Percentiles rank a stretch among this genome's conserved stretches.
phyloP scores from a whole-genome alignment of 2,797 vertebrate species.

The Eleutherodactylus coqui region DNA sequence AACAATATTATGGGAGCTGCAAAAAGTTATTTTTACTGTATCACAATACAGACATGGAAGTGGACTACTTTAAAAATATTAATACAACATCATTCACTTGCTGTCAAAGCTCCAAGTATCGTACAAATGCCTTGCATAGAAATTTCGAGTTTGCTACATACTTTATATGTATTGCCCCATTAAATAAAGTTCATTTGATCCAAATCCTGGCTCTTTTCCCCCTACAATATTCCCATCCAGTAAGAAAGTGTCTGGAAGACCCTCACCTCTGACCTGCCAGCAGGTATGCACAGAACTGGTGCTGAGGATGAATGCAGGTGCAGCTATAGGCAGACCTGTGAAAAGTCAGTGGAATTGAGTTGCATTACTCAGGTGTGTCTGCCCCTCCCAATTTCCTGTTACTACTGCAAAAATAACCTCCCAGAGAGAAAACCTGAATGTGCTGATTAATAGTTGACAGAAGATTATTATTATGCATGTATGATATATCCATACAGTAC shows the following conservation, averaged over 20 bases:
- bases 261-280: conserved; percentile 52
- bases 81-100: neutral
- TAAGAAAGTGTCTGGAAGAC: neutral
- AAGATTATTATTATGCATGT: conserved; percentile 63
- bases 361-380: conserved; percentile 62
- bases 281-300: conserved; percentile 9
- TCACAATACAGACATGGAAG: neutral
- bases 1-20: neutral
- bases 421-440: conserved; percentile 58
- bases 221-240: conserved; percentile 1
- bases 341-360: neutral
- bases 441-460: conserved; percentile 67
- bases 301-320: conserved; percentile 22
- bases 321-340: conserved; percentile 35
- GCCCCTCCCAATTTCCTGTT: conserved; percentile 65
- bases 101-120: neutral
- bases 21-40: neutral
- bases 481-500: conserved; percentile 41
- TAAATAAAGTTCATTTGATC: neutral
- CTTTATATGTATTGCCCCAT: neutral
- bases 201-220: neutral
- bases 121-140: neutral
- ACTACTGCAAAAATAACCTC: conserved; percentile 58
- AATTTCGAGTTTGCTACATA: neutral
- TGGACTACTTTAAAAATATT: neutral